Conservation (phyloP, 2,797 vertebrate genomes). For the Chelon auratus region DNA sequence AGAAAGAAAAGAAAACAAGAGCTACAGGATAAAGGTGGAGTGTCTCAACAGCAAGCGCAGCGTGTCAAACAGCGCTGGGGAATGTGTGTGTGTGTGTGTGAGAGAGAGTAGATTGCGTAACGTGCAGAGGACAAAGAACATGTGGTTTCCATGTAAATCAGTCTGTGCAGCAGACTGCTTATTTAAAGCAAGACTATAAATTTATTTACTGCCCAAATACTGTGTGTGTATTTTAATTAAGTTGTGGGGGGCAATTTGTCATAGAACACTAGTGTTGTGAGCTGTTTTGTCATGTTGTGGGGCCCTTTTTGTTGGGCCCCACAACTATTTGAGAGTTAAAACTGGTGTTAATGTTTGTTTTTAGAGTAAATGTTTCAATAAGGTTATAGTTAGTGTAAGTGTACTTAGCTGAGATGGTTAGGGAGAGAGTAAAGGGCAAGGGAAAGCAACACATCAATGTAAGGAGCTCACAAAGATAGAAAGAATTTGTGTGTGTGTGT, state of each 20-base stretch:
- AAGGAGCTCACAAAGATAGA: no score
- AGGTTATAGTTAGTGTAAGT: no score
- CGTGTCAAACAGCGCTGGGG: conserved; percentile 38
- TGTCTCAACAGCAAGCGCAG: conserved; percentile 9
- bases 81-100: background rate
- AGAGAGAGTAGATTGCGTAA: conserved; percentile 56
- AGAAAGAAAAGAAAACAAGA: conserved; percentile 53
- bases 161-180: conserved; percentile 19
- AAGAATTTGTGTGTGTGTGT: background rate
- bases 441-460: no score
- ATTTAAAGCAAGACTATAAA: conserved; percentile 14
- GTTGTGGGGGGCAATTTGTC: background rate
- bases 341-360: no score
- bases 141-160: conserved; percentile 67
- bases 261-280: no score
- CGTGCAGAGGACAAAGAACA: conserved; percentile 53
- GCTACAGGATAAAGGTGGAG: conserved; percentile 32
- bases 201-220: conserved; percentile 12
- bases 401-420: no score
- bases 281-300: no score
- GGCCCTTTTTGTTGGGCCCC: no score
- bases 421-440: no score
- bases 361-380: no score
- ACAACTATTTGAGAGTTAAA: no score
- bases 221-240: no score